A percentile compares a stretch with the other conserved stretches of the same genome.
Evolutionary conservation across 1,140 invertebrate species (phyloP).

Genomic region (Bathynomus jamesi): DNA sequence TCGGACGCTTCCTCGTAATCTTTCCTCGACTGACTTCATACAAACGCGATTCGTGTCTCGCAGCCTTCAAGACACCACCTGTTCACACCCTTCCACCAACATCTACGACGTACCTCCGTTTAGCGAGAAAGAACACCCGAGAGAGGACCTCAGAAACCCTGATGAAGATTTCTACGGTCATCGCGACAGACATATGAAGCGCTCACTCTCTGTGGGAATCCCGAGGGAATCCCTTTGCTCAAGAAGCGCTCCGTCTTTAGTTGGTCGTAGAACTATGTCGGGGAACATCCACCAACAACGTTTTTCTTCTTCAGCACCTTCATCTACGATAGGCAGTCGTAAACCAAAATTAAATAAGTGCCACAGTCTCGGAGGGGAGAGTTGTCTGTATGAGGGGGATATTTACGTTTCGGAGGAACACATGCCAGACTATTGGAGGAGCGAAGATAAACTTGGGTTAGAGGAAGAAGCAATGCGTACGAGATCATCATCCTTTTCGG

Average conservation of each 20-base stretch:
- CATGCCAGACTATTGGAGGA: background rate
- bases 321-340: background rate
- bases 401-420: background rate
- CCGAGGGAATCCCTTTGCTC: background rate
- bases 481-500: background rate
- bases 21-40: background rate
- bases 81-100: background rate
- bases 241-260: background rate
- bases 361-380: background rate
- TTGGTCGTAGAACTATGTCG: background rate
- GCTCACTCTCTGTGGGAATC: background rate
- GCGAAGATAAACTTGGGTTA: background rate
- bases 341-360: background rate
- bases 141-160: background rate
- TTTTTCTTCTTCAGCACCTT: background rate
- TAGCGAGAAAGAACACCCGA: background rate
- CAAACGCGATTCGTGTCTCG: background rate
- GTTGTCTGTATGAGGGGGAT: background rate
- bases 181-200: background rate
- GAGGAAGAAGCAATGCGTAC: background rate
- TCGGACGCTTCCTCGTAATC: background rate
- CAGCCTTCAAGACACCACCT: background rate
- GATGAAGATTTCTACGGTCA: too few relatives aligned
- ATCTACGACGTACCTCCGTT: background rate
- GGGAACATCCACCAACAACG: background rate